Percentiles rank a stretch among this genome's conserved stretches.
Conservation (phyloP, 2,797 vertebrate species). For the Acrossocheilus fasciatus region DNA sequence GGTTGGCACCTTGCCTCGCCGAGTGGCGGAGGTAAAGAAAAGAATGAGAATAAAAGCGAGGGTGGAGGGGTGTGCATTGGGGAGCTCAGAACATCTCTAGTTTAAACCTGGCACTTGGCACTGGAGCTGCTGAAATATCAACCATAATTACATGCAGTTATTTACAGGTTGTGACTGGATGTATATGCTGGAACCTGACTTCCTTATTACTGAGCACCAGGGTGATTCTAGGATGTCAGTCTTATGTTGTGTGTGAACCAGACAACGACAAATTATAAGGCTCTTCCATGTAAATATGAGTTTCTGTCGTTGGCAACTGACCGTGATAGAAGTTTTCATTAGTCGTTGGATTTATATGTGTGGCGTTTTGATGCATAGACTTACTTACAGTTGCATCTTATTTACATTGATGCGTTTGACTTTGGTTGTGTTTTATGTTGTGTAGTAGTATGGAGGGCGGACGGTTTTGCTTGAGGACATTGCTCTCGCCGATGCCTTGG, state of each 20-base stretch:
- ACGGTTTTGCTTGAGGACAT: not conserved
- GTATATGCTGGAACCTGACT: conserved; percentile 21
- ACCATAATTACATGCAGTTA: conserved; percentile 37
- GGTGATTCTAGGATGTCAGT: not conserved
- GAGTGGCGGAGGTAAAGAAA: conserved; percentile 80
- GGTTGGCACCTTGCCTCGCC: conserved; percentile 80
- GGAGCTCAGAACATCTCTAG: conserved; percentile 44
- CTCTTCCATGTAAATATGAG: conserved; percentile 10
- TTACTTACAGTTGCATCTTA: not conserved
- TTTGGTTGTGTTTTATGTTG: not conserved
- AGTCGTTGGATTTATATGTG: not conserved
- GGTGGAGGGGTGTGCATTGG: conserved; percentile 59
- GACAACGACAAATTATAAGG: not conserved
- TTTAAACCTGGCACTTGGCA: conserved; percentile 44
- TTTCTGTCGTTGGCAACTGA: not conserved
- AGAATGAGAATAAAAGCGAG: conserved; percentile 72
- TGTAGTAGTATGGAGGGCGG: not conserved
- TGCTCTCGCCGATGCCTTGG: not conserved
- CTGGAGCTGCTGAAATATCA: conserved; percentile 41
- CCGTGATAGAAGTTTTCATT: not conserved
- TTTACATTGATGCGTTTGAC: not conserved
- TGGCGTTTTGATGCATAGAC: not conserved
- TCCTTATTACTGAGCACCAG: not conserved
- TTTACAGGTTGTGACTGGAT: conserved; percentile 57
- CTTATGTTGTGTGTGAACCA: not conserved